Conservation (phyloP, 2,797 vertebrate genomes). For the Paratrypauchen microcephalus region DNA sequence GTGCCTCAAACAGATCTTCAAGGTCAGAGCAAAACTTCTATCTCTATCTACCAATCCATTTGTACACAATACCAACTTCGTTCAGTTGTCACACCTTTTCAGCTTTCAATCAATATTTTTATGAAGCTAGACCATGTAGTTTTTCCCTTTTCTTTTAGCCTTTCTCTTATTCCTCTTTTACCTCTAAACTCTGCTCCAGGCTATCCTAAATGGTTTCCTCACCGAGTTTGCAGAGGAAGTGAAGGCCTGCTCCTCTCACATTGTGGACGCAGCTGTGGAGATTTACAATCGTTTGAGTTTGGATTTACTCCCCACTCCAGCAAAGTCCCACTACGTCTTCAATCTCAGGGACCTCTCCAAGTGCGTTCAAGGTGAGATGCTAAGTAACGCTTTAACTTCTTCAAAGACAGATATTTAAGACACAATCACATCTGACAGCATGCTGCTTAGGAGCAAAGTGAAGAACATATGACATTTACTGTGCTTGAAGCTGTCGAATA, state of each 20-base stretch:
- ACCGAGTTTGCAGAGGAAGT: constrained; percentile 79
- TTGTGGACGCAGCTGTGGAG: constrained; percentile 85
- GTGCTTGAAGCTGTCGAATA: not conserved
- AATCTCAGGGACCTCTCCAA: constrained; percentile 88
- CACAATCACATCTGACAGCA: not conserved
- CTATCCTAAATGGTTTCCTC: constrained; percentile 84
- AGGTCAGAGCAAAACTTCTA: constrained; percentile 67
- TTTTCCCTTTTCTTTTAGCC: not conserved
- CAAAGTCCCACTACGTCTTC: constrained; percentile 90
- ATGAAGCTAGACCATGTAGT: constrained; percentile 1
- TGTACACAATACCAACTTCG: not conserved
- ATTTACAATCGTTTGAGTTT: constrained; percentile 87
- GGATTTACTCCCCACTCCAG: constrained; percentile 87
- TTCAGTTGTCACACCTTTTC: constrained; percentile 4
- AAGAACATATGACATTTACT: not conserved
- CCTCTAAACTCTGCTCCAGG: constrained; percentile 60
- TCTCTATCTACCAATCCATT: not conserved
- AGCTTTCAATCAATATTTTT: not conserved
- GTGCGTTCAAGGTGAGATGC: constrained; percentile 84
- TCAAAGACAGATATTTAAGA: constrained; percentile 2
- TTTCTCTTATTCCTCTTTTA: constrained; percentile 1
- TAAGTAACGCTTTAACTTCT: not conserved
- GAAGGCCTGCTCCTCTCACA: constrained; percentile 75
- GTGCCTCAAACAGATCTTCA: constrained; percentile 87
- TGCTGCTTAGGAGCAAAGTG: not conserved